Evolutionary conservation across 2,113 vertebrate species (phyloP).

Genomic region (Anas platyrhynchos): DNA sequence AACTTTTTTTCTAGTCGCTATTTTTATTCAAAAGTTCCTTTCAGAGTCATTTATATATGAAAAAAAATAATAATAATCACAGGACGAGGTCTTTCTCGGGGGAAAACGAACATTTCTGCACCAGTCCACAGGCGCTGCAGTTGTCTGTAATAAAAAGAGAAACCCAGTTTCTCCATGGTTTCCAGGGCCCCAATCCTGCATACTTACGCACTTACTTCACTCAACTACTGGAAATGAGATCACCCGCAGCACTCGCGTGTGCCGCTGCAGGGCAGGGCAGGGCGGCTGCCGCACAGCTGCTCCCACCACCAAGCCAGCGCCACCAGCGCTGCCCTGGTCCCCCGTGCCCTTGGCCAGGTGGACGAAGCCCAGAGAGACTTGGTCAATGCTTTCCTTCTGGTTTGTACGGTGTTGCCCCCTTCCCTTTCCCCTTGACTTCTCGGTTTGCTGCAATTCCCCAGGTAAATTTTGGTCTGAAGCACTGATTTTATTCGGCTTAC

Average conservation of each 20-base stretch:
- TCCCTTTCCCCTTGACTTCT: background rate
- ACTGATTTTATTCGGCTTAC: background rate
- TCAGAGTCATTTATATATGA: conserved; percentile 6
- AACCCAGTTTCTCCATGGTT: conserved; percentile 60
- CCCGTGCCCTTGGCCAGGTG: background rate
- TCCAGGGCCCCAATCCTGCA: conserved; percentile 65
- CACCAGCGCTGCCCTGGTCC: background rate
- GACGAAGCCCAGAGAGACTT: accelerated
- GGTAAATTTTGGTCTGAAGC: background rate
- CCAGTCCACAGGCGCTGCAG: conserved; percentile 19
- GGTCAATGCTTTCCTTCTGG: background rate
- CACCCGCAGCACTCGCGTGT: conserved; percentile 52
- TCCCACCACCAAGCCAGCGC: background rate
- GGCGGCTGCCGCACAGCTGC: background rate
- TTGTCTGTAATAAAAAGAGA: conserved; percentile 66
- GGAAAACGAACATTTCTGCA: conserved; percentile 36
- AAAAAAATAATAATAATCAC: background rate
- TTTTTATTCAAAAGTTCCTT: conserved; percentile 38
- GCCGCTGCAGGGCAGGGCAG: conserved; percentile 31
- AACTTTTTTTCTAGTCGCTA: conserved; percentile 44
- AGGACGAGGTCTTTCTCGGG: conserved; percentile 26
- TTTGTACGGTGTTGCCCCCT: background rate
- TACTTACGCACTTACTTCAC: conserved; percentile 71
- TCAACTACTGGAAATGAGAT: conserved; percentile 73
- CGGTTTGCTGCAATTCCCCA: background rate